Percentiles rank a stretch among this genome's conserved stretches.
phyloP scores from a whole-genome alignment of 1,140 invertebrate species.

The Ptiloglossa arizonensis region DNA sequence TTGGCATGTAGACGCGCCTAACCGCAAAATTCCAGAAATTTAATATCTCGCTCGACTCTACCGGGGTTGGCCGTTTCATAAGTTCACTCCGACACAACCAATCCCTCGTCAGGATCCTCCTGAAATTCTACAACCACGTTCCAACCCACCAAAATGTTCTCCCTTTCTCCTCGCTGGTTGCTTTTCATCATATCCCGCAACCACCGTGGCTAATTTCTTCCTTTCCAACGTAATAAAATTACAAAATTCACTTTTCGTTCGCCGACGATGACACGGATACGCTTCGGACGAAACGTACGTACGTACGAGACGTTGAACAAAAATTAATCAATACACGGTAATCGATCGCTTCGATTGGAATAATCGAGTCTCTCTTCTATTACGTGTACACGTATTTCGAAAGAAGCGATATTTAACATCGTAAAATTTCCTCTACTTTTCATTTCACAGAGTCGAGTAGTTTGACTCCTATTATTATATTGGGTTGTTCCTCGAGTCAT shows the following conservation, averaged over 20 bases:
- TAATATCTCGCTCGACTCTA: conserved; percentile 77
- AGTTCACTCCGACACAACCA: conserved; percentile 74
- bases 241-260: background rate
- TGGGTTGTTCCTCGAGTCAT: too few species aligned
- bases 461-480: too few species aligned
- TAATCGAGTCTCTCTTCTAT: too few species aligned
- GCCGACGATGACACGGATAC: background rate
- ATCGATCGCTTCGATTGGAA: too few species aligned
- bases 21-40: conserved; percentile 82
- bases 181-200: conserved; percentile 41
- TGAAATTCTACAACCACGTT: conserved; percentile 63
- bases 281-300: too few species aligned
- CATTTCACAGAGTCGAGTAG: too few species aligned
- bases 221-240: conserved; percentile 4
- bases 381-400: too few species aligned
- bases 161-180: conserved; percentile 7
- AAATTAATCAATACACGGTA: background rate
- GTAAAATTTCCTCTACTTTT: too few species aligned
- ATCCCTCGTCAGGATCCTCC: conserved; percentile 66
- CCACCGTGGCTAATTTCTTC: conserved; percentile 19
- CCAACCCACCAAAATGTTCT: conserved; percentile 48
- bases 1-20: conserved; percentile 72
- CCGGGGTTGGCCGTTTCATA: conserved; percentile 76
- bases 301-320: background rate
- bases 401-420: too few species aligned